A percentile compares a stretch with the other conserved stretches of the same genome.
These are phyloP conservation scores for Eclectus roratus DNA, from an alignment of 2,113 vertebrate species.

Conservation along the genomic window DNA sequence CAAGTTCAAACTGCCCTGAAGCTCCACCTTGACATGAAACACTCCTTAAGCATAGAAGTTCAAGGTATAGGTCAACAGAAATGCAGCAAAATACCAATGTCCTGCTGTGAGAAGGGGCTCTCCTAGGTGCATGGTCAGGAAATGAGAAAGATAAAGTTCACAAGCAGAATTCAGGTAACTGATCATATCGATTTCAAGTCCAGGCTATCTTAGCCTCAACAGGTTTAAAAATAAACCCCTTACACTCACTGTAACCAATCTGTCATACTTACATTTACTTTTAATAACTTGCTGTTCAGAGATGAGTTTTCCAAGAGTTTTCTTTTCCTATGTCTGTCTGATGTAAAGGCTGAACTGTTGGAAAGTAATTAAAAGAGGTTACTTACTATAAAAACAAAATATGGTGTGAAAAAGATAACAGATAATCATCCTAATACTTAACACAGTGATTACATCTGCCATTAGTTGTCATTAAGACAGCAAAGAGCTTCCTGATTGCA, in stretches of 20 bases:
- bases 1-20: background rate
- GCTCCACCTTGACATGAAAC: background rate
- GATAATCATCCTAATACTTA: background rate
- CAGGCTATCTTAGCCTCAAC: background rate
- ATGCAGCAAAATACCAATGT: background rate
- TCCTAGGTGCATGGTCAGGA: background rate
- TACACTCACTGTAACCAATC: background rate
- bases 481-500: background rate
- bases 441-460: background rate
- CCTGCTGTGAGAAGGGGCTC: background rate
- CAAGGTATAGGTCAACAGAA: background rate
- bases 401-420: background rate
- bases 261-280: conserved; percentile 86
- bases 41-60: background rate
- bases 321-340: conserved; percentile 92
- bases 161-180: background rate
- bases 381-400: background rate
- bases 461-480: background rate
- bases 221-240: background rate
- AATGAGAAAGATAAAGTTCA: background rate
- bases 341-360: conserved; percentile 84
- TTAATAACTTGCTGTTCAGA: conserved; percentile 87
- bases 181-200: background rate
- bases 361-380: conserved; percentile 12
- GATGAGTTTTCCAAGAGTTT: conserved; percentile 87